Evolutionary conservation across 1,140 invertebrate species (phyloP).

Genomic region (Formica selysi): DNA sequence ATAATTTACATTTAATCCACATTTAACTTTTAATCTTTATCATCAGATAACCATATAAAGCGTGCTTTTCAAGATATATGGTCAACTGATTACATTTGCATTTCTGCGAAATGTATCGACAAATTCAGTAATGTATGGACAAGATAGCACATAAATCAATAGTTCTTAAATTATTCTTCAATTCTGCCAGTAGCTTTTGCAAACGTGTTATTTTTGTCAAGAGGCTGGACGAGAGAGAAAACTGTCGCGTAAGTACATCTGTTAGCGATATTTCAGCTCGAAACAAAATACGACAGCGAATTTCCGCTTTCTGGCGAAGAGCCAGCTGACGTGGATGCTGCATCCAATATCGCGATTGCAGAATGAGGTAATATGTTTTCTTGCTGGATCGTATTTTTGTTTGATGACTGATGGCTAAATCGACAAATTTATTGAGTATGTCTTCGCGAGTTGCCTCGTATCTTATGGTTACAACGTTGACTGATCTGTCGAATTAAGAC

Average conservation of each 20-base stretch:
- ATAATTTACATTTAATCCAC: background rate
- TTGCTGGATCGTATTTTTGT: conserved; percentile 35
- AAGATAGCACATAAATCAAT: background rate
- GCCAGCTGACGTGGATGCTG: conserved; percentile 53
- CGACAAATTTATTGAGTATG: conserved; percentile 16
- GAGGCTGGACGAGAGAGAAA: conserved; percentile 31
- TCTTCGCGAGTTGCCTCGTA: too few relatives aligned
- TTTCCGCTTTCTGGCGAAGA: conserved; percentile 41
- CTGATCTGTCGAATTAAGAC: background rate
- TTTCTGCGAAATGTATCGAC: background rate
- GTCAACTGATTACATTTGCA: background rate
- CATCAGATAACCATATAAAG: background rate
- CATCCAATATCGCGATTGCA: conserved; percentile 35
- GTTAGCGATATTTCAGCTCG: conserved; percentile 72
- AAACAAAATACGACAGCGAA: conserved; percentile 68
- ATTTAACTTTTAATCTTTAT: conserved; percentile 1
- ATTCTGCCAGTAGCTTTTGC: conserved; percentile 10
- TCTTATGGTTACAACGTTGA: background rate
- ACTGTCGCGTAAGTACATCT: conserved; percentile 56
- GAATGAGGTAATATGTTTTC: conserved; percentile 17
- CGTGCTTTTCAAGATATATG: background rate
- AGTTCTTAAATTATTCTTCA: conserved; percentile 44
- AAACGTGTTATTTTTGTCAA: conserved; percentile 68
- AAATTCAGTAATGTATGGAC: background rate
- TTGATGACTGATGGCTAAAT: background rate